Conservation (phyloP, 1,140 invertebrate species). For the Leguminivora glycinivorella region DNA sequence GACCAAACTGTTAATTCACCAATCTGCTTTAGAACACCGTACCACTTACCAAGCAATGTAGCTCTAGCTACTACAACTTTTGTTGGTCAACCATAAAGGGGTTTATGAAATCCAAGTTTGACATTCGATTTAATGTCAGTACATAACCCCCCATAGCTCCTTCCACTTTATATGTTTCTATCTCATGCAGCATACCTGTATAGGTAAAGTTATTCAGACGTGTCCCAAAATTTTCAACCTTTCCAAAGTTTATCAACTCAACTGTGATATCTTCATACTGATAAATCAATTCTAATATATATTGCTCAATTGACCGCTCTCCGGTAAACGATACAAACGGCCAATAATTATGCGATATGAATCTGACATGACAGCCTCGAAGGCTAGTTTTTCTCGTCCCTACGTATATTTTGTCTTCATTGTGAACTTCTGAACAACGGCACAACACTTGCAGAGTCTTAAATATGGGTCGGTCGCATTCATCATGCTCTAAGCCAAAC, state of each 20-base stretch:
- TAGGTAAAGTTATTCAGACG: slow-evolving; percentile 14
- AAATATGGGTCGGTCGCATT: slow-evolving; percentile 28
- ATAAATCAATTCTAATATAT: slow-evolving; percentile 27
- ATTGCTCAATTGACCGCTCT: slow-evolving; percentile 19
- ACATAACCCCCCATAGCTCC: slow-evolving; percentile 37
- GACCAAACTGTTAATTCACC: not conserved
- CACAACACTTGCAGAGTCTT: slow-evolving; percentile 28
- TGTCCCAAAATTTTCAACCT: slow-evolving; percentile 18
- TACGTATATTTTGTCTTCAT: not conserved
- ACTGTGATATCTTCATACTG: slow-evolving; percentile 27
- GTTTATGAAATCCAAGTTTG: slow-evolving; percentile 33
- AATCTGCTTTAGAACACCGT: slow-evolving; percentile 30
- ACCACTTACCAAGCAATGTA: slow-evolving; percentile 29
- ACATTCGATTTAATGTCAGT: not conserved
- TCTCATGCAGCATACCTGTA: slow-evolving; percentile 27
- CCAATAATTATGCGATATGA: slow-evolving; percentile 27
- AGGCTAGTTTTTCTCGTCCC: slow-evolving; percentile 6
- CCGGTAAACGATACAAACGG: slow-evolving; percentile 29
- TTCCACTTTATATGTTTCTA: slow-evolving; percentile 28
- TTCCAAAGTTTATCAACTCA: slow-evolving; percentile 27
- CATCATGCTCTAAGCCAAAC: slow-evolving; percentile 28
- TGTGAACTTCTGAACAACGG: slow-evolving; percentile 24
- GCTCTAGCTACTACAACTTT: slow-evolving; percentile 30
- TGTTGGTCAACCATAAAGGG: slow-evolving; percentile 34
- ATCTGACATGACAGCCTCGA: slow-evolving; percentile 30